Evolutionary conservation across 2,888 invertebrate species (phyloP), one percentile per base, ranked within the genome.

Genomic region (Tillus elongatus): DNA sequence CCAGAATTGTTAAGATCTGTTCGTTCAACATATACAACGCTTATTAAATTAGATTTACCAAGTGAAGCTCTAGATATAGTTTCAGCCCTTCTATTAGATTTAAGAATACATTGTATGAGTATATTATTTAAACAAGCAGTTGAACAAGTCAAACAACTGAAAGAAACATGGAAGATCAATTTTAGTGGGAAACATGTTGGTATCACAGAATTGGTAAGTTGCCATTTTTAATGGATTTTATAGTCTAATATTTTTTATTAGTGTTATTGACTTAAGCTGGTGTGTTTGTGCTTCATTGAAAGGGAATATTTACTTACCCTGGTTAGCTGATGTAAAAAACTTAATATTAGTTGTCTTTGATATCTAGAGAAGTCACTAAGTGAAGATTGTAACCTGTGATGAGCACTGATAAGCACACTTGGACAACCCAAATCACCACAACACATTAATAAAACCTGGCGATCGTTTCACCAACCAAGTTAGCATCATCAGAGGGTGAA

Each of bases 151-250:
- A 77, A 78, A 52, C 73, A 74, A 15, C 66, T 91, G 13, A 75
- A 75, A 47, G 95, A 95, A 69, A 82, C 77, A 0, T 95, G 93
- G 93, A 76, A 79, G 53, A 78, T 91, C 42, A 84, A 86, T 47
- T 82, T 86, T 57, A 79, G 80, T 53, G 82, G 86, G 47, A 82
- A 85, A 53, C 82, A 84, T 57, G 88, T 88, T 2, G 88, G 89
- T 10, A 82, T 89, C 8, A 92, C 92, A 1, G 75, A 81, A 53
- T 69, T 89, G 63, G 85, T 85, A 61, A 68, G 67, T 60, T 26
- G 26, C 30, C 15, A 14, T 13, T 26, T 10, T 15, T 34, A 42
- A 36, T 24, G 35, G 24, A 3, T 33, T 33, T 13, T 13, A 10
- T 33, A 32, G 6, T 19, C n/a, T 8, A 19, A 8, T 19, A 19